Evolutionary conservation across 1,140 invertebrate genomes (phyloP), one percentile per base, ranked within the genome.

Genomic region (Kradibia gibbosae): DNA sequence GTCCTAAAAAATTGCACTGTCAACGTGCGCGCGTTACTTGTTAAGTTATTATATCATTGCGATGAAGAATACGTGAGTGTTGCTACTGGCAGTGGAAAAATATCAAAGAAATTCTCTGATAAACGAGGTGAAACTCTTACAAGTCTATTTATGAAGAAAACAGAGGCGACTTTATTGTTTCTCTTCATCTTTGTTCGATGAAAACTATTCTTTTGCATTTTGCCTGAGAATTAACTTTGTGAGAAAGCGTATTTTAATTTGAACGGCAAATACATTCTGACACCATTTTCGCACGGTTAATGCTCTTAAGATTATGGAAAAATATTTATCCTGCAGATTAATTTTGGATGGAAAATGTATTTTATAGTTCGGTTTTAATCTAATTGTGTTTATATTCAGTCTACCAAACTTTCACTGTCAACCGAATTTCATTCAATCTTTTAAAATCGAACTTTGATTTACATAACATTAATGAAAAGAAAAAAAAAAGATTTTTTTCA

Each of bases 1-100:
- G 15, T 55, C 45, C 42, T 75, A 20, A 81, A 57, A 76, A 76
- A 81, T 81, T 70, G 62, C 39, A 5, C 62, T 77, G 80, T 81
- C 80, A 53, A 28, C 79, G 72, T 28, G 22, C 50, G 31, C 39
- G 42, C 62, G 25, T 42, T 28, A 25, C 53, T 73, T 25, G 53
- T 62, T 80, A 62, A 73, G 28, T 71, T 80, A 73, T 78, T 55
- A 53, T 53, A 31, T 39, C 22, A 31, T 34, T 34, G 45, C 34
- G 45, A 50, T 4, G 62, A 31, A 0, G 45, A 48, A 25, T 28
- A 28, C 28, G 11, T 17, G 28, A 31, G 5, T 20, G 25, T 67
- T 36, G 25, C 50, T 50, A 45, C 42, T 13, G 13, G 75, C 8
- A 62, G 5, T 8, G 48, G 60, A 79, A 36, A 72, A 57, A 79